phyloP scores from a whole-genome alignment of 1,140 invertebrate genomes.

The Colletes latitarsis region DNA sequence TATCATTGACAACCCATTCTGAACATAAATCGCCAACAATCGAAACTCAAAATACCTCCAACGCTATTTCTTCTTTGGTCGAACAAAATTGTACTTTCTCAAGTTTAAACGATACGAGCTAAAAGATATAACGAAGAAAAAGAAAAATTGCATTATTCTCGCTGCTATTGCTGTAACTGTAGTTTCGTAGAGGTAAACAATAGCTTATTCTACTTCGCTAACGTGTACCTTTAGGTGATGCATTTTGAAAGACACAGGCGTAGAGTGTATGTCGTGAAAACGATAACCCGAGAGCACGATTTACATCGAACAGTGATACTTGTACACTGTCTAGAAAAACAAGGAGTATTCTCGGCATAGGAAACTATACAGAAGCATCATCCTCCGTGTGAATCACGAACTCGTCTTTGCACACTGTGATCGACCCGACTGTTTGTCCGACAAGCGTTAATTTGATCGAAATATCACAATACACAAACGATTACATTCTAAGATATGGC shows the following conservation, averaged over 20 bases:
- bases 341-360: background rate
- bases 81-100: conserved; percentile 49
- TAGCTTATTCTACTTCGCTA: conserved; percentile 38
- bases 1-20: background rate
- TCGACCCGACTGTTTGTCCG: conserved; percentile 1
- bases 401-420: conserved; percentile 37
- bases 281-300: background rate
- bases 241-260: conserved; percentile 47
- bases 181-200: conserved; percentile 4
- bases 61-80: conserved; percentile 56
- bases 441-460: conserved; percentile 56
- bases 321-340: background rate
- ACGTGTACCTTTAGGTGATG: conserved; percentile 30
- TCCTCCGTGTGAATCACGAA: background rate
- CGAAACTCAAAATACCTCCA: conserved; percentile 16
- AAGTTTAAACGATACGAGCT: conserved; percentile 18
- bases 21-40: background rate
- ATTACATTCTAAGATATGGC: conserved; percentile 57
- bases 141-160: background rate
- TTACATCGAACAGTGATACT: background rate
- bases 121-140: background rate
- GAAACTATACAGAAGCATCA: conserved; percentile 6
- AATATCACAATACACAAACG: conserved; percentile 68
- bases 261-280: background rate
- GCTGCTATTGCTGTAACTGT: background rate